A percentile compares a stretch with the other conserved stretches of the same genome.
Evolutionary conservation across 1,140 invertebrate genomes (phyloP).

Genomic region (Trichoplusia ni): DNA sequence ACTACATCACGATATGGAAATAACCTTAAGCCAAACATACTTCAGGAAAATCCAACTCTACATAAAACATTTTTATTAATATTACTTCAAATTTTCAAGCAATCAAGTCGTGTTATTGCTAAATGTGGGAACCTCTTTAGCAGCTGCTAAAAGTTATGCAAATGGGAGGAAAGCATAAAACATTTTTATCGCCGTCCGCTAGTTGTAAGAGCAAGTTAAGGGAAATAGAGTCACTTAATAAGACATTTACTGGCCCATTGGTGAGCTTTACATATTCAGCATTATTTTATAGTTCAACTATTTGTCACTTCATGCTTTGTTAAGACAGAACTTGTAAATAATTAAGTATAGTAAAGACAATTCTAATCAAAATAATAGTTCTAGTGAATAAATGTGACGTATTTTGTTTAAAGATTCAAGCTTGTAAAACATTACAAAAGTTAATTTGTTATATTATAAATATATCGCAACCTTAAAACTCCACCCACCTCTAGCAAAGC

Average conservation of each 20-base stretch:
- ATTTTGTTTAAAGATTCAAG: too few relatives aligned
- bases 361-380: neutral
- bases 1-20: too few relatives aligned
- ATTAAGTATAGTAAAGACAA: too few relatives aligned
- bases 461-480: too few relatives aligned
- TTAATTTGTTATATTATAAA: too few relatives aligned
- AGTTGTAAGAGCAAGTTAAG: conserved; percentile 14
- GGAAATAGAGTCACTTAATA: conserved; percentile 10
- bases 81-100: neutral
- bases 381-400: too few relatives aligned
- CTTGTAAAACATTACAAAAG: too few relatives aligned
- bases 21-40: too few relatives aligned
- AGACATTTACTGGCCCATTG: conserved; percentile 17
- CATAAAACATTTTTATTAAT: too few relatives aligned
- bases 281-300: neutral
- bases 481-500: too few relatives aligned
- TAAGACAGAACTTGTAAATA: too few relatives aligned
- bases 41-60: too few relatives aligned
- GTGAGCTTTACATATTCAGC: neutral
- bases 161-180: conserved; percentile 20
- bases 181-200: conserved; percentile 2
- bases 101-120: neutral
- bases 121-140: conserved; percentile 1
- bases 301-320: neutral
- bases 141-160: conserved; percentile 17